phyloP scores from a whole-genome alignment of 2,888 invertebrate genomes.

The Orchesella flavescens region DNA sequence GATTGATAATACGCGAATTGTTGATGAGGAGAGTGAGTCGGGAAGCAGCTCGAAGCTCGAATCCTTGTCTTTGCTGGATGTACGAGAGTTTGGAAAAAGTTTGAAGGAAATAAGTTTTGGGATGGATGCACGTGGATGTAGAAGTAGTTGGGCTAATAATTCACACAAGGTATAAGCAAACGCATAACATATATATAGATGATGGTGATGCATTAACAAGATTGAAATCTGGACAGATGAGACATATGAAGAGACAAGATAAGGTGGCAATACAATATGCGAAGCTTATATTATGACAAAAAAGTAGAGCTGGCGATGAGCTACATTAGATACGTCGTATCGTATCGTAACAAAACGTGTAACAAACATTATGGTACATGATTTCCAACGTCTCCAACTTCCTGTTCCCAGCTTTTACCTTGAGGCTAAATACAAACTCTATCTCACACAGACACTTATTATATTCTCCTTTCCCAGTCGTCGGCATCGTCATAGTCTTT shows the following conservation, averaged over 20 bases:
- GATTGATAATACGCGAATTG: constrained; percentile 13
- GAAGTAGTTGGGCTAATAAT: no score
- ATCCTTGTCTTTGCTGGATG: not conserved
- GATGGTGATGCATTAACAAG: constrained; percentile 50
- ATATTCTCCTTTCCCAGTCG: not conserved
- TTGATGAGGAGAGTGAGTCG: constrained; percentile 24
- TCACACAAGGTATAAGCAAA: no score
- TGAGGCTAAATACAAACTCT: no score
- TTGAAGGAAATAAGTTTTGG: not conserved
- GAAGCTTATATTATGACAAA: not conserved
- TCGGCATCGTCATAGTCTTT: not conserved
- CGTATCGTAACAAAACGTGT: no score
- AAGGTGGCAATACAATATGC: not conserved
- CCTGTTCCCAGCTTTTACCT: no score
- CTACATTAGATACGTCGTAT: no score
- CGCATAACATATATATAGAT: no score
- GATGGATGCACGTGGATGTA: not conserved
- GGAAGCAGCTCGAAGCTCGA: not conserved
- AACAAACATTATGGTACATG: no score
- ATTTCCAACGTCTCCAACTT: no score
- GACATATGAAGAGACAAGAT: constrained; percentile 13
- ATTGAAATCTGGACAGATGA: constrained; percentile 60
- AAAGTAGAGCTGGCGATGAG: no score
- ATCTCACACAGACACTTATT: no score
- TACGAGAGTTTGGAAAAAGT: constrained; percentile 2